A percentile compares a stretch with the other conserved stretches of the same genome.
Evolutionary conservation across 53 echinoderm and acorn worm species (phyloP).

Genomic region (Astropecten irregularis): DNA sequence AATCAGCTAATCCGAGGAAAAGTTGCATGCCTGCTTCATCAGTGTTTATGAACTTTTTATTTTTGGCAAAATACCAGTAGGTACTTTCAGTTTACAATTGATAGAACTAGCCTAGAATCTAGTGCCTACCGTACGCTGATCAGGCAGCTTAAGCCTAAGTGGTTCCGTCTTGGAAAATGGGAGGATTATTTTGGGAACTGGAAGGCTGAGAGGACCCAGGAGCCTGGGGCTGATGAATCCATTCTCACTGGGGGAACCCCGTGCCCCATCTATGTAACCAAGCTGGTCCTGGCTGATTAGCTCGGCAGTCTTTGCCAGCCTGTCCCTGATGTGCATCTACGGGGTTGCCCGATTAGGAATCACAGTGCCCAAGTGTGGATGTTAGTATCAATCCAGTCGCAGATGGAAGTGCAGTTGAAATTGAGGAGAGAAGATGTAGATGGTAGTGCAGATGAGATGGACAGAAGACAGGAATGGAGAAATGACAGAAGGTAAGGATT

Average conservation of each 20-base stretch:
- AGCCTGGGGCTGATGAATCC: slow-evolving; percentile 27
- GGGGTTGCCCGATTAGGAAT: not conserved
- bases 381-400: not conserved
- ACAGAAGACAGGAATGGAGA: not conserved
- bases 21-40: too few species aligned
- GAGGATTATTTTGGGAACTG: slow-evolving; percentile 90
- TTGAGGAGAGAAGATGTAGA: not conserved
- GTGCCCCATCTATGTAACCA: slow-evolving; percentile 33
- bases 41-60: too few species aligned
- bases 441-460: not conserved
- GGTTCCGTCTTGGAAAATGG: slow-evolving; percentile 94
- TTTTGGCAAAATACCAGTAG: too few species aligned
- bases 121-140: slow-evolving; percentile 93
- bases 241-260: slow-evolving; percentile 35
- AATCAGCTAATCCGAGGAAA: too few species aligned
- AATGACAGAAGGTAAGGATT: not conserved
- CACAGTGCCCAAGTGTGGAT: not conserved
- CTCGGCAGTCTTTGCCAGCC: slow-evolving; percentile 59
- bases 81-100: too few species aligned
- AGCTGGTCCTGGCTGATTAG: slow-evolving; percentile 38
- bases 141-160: slow-evolving; percentile 83
- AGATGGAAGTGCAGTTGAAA: not conserved
- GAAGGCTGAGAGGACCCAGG: slow-evolving; percentile 82
- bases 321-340: slow-evolving; percentile 78
- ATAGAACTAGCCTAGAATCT: too few species aligned